These are phyloP conservation scores for Elephas maximus DNA, from an alignment of 2,113 vertebrate genomes.

Conservation along the genomic window DNA sequence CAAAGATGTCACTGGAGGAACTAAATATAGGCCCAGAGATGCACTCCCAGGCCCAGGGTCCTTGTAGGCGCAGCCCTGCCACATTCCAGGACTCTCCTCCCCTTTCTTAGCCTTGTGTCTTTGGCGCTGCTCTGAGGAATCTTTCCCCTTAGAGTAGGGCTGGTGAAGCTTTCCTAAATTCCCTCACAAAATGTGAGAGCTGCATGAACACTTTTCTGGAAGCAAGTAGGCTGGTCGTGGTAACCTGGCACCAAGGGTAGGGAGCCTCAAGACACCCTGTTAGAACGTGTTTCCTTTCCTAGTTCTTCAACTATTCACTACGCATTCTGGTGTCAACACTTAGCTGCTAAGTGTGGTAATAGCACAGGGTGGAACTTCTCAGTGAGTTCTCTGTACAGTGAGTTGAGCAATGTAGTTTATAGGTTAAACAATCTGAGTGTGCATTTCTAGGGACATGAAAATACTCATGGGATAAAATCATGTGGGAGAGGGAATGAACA, in stretches of 20 bases:
- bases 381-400: neutral
- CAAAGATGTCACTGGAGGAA: constrained; percentile 84
- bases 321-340: neutral
- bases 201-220: neutral
- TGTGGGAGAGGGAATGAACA: neutral
- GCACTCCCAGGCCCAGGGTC: constrained; percentile 79
- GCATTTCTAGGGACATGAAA: constrained; percentile 1
- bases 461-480: constrained; percentile 32
- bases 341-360: neutral
- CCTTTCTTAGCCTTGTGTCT: constrained; percentile 12
- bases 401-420: neutral
- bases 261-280: neutral
- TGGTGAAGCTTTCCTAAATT: constrained; percentile 64
- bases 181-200: neutral
- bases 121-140: constrained; percentile 67
- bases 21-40: constrained; percentile 86
- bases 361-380: neutral
- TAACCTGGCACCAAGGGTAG: neutral
- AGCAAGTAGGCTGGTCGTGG: neutral
- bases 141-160: constrained; percentile 60
- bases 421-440: constrained; percentile 22
- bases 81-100: constrained; percentile 71
- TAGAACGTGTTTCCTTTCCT: neutral
- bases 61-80: constrained; percentile 73
- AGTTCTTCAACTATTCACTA: neutral